Conservation (phyloP, 2,888 invertebrate species). For the Tetragnatha montana region DNA sequence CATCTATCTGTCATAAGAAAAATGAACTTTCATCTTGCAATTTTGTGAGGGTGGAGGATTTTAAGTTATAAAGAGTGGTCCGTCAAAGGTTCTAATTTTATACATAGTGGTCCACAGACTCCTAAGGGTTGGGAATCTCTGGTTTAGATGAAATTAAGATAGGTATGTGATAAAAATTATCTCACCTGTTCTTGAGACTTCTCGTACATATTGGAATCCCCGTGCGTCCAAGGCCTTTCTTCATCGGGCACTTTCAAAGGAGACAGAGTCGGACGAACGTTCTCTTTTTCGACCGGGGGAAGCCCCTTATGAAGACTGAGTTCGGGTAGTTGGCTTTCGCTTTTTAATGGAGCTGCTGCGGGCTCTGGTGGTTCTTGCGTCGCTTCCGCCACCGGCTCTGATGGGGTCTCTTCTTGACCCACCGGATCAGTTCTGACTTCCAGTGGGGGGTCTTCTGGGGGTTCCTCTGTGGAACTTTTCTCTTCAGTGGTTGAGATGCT, state of each 20-base stretch:
- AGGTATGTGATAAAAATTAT: background rate
- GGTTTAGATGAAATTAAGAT: too few relatives aligned
- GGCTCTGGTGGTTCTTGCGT: background rate
- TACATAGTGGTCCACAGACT: too few relatives aligned
- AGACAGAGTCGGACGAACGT: background rate
- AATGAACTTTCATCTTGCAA: too few relatives aligned
- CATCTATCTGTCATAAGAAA: too few relatives aligned
- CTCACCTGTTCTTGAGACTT: conserved; percentile 26
- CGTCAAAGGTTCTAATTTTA: too few relatives aligned
- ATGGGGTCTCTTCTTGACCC: conserved; percentile 8
- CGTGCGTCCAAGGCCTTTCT: conserved; percentile 61
- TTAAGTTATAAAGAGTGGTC: too few relatives aligned
- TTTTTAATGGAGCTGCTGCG: conserved; percentile 1
- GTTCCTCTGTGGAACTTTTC: background rate
- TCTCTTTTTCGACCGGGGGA: conserved; percentile 27
- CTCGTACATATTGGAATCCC: conserved; percentile 36
- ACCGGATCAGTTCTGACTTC: conserved; percentile 23
- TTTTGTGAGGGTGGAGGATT: too few relatives aligned
- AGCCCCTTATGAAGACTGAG: conserved; percentile 14
- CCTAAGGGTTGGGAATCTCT: too few relatives aligned
- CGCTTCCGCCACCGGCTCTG: conserved; percentile 25
- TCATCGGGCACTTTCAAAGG: conserved; percentile 22
- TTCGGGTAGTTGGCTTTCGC: background rate
- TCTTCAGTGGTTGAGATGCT: background rate
- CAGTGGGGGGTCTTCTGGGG: background rate